Evolutionary conservation across 2,888 invertebrate genomes (phyloP), one percentile per base, ranked within the genome.

Genomic region (Monoplex corrugatus): DNA sequence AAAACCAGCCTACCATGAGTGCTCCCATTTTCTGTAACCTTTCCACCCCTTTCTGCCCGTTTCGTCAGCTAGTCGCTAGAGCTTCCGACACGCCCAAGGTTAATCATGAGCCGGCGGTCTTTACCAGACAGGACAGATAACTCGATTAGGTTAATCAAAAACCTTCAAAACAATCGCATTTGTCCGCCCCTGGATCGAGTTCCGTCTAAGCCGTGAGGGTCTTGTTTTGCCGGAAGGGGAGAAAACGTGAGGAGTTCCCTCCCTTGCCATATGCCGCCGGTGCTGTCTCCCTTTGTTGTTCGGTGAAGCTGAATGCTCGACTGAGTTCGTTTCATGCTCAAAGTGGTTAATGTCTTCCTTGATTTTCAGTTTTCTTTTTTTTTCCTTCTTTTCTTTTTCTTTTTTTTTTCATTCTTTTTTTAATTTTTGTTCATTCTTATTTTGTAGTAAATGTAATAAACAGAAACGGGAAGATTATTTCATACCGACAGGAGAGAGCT

Each of bases 81-180:
- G 13, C 40, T 43, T 80, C 23, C 19, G 80, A 40, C 80, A 80
- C 43, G 80, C 80, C 80, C 38, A 10, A 80, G 80, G 80, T 80
- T 80, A 80, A 80, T 80, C 38, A 80, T 19, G 80, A 80, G 44
- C 13, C 80, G 10, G n/a, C 32, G 80, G 5, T n/a, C 80, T 80
- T 40, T 28, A 80, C 80, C 43, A 38, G 80, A 43, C 43, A 28
- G 80, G 80, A 40, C 80, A 80, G 80, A 19, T 80, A 80, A 80
- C 80, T 80, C 43, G 80, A 80, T 80, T 80, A 80, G 80, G 28
- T 28, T 80, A 40, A 80, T 80, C 80, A 43, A 40, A 50, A 80
- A 28, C 80, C 43, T 80, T 43, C 80, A 80, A 40, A 80, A 80
- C 80, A 80, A 43, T 80, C 80, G 19, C 80, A 43, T 80, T 80